Evolutionary conservation across 2,113 vertebrate genomes (phyloP), one percentile per base, ranked within the genome.

Genomic region (Chaetops frenatus): DNA sequence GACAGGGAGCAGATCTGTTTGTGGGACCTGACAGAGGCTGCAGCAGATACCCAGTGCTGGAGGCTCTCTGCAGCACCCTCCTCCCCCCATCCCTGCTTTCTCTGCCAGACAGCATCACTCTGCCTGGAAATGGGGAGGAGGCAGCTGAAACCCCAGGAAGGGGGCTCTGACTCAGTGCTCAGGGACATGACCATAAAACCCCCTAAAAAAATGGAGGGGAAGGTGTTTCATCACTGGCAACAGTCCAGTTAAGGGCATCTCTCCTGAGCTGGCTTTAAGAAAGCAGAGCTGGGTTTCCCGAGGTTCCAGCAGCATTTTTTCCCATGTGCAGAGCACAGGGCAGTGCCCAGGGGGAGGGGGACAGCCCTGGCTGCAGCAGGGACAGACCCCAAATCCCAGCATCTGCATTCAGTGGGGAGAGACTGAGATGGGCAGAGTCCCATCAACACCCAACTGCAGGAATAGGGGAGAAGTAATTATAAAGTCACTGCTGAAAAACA

Each of bases 291-390:
- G 8, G 29, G 47, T 0, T 67, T 31, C 18, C 16, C 1, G 0
- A 29, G 38, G 42, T 20, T 64, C 25, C 6, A 9, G 64, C 29
- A 71, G 25, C 11, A 29, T 45, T 33, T 48, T 45, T 33, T 48
- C 27, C 64, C 20, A 0, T 0, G 3, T 9, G 56, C 40, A 4
- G 0, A 38, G 25, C 7, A 1, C 29, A 27, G 57, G 48, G 2
- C 24, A 27, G 53, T 3, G 23, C 54, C 38, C 31, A 12, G 18
- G 3, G 4, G 33, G 20, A 28, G 48, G 1, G 3, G 33, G 47
- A 50, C 3, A 35, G 47, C 6, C 61, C 47, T 6, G 3, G 10
- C n/a, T 13, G 12, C 35, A 10, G 36, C 22, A 12, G 40, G 42
- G 24, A n/a, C 50, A 88, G 74, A 56, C 5, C 20, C 38, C 21